A percentile compares a stretch with the other conserved stretches of the same genome.
phyloP scores from a whole-genome alignment of 2,113 vertebrate genomes.

The Nesogale talazaci region DNA sequence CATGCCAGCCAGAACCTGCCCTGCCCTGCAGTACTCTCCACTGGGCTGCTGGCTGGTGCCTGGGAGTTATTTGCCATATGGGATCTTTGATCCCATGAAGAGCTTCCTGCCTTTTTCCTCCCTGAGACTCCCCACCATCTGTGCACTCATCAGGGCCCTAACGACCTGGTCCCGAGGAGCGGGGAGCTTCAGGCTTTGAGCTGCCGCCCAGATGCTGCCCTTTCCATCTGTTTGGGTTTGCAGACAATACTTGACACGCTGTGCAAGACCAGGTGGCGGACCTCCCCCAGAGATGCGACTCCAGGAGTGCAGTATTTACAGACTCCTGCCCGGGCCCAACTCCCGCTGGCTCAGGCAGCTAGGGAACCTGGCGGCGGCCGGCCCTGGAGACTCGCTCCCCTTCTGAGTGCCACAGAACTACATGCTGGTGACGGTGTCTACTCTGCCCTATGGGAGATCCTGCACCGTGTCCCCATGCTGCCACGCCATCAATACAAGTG shows the following conservation, averaged over 20 bases:
- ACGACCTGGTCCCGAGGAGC: neutral
- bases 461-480: neutral
- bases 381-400: neutral
- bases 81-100: neutral
- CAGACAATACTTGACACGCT: neutral
- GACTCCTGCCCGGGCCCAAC: neutral
- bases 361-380: neutral
- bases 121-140: conserved; percentile 18
- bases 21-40: fast-evolving
- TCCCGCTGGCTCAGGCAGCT: fast-evolving
- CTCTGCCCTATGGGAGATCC: neutral
- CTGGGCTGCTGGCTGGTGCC: no score
- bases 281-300: neutral
- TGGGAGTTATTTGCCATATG: neutral
- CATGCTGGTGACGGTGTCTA: neutral
- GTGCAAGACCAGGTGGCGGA: neutral
- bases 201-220: neutral
- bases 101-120: neutral
- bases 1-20: neutral
- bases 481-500: neutral
- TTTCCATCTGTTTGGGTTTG: neutral
- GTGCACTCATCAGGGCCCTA: neutral
- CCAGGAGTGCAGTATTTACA: neutral
- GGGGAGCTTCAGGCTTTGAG: neutral
- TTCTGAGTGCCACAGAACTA: neutral